phyloP scores from a whole-genome alignment of 92 coral and sea anemone genomes.

The Epizoanthus ramosus region DNA sequence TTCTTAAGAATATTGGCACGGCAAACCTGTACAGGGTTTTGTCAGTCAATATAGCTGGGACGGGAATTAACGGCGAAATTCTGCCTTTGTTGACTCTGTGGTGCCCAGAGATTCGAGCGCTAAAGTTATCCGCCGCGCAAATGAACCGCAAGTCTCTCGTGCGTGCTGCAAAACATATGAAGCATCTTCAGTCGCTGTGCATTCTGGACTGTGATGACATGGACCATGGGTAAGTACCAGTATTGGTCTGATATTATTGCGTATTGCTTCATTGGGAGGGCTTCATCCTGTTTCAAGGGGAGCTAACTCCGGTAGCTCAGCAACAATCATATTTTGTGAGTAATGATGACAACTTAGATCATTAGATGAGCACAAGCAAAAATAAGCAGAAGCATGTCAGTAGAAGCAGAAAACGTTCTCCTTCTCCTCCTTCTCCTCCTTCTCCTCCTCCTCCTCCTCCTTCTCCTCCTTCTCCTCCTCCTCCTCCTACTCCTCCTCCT shows the following conservation, averaged over 20 bases:
- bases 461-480: too few relatives aligned
- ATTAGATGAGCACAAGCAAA: too few relatives aligned
- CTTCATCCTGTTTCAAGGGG: too few relatives aligned
- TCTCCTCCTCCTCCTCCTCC: too few relatives aligned
- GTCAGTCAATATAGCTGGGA: constrained; percentile 38
- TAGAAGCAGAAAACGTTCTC: too few relatives aligned
- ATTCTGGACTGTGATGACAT: constrained; percentile 34
- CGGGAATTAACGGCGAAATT: constrained; percentile 42
- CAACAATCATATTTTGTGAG: too few relatives aligned
- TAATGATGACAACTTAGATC: too few relatives aligned
- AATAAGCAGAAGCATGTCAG: too few relatives aligned
- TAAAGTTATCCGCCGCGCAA: constrained; percentile 32
- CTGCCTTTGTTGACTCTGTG: constrained; percentile 35
- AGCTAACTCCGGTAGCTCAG: too few relatives aligned
- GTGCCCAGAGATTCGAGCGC: constrained; percentile 31
- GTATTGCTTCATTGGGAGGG: too few relatives aligned
- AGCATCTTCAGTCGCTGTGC: constrained; percentile 33
- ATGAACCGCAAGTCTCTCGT: constrained; percentile 36
- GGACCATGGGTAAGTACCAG: constrained; percentile 35
- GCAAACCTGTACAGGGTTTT: constrained; percentile 14
- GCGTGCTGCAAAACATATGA: constrained; percentile 24
- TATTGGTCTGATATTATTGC: not conserved
- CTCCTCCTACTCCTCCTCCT: too few relatives aligned
- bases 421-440: too few relatives aligned
- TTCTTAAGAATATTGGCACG: constrained; percentile 28